Evolutionary conservation across 2,797 vertebrate species (phyloP).

Genomic region (Falco novaeseelandiae): DNA sequence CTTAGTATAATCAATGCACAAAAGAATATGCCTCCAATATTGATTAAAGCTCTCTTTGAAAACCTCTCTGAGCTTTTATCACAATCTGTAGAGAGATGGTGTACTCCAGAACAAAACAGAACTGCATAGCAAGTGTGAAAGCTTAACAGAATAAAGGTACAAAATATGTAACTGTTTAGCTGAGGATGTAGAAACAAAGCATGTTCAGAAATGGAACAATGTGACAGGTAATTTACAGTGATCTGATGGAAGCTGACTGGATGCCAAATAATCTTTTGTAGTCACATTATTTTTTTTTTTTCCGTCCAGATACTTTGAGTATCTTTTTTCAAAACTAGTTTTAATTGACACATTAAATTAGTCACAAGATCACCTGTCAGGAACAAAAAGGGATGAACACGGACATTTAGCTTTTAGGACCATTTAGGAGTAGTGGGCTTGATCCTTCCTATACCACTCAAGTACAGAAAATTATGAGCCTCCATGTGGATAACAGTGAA

Average conservation of each 20-base stretch:
- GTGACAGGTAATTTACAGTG: slow-evolving; percentile 37
- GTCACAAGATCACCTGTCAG: background rate
- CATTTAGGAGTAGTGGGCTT: background rate
- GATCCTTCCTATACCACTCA: background rate
- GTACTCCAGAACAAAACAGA: slow-evolving; percentile 47
- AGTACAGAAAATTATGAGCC: background rate
- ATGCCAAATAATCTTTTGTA: slow-evolving; percentile 38
- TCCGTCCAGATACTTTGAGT: background rate
- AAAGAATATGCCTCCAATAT: slow-evolving; percentile 9
- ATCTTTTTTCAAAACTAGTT: background rate
- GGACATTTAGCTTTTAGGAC: background rate
- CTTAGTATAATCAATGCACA: slow-evolving; percentile 12
- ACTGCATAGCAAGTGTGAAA: background rate
- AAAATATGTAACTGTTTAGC: slow-evolving; percentile 41
- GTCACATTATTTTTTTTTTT: background rate
- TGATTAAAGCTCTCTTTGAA: slow-evolving; percentile 43
- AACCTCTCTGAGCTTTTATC: slow-evolving; percentile 11
- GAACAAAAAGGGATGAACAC: background rate
- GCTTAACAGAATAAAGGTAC: slow-evolving; percentile 12
- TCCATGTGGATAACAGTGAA: background rate
- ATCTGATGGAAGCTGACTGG: slow-evolving; percentile 46
- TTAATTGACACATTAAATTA: slow-evolving; percentile 33
- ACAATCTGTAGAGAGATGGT: background rate
- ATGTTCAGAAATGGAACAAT: background rate
- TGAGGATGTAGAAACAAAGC: slow-evolving; percentile 41